Conservation (phyloP, 2,888 invertebrate genomes). For the Pristionchus fissidentatus region DNA sequence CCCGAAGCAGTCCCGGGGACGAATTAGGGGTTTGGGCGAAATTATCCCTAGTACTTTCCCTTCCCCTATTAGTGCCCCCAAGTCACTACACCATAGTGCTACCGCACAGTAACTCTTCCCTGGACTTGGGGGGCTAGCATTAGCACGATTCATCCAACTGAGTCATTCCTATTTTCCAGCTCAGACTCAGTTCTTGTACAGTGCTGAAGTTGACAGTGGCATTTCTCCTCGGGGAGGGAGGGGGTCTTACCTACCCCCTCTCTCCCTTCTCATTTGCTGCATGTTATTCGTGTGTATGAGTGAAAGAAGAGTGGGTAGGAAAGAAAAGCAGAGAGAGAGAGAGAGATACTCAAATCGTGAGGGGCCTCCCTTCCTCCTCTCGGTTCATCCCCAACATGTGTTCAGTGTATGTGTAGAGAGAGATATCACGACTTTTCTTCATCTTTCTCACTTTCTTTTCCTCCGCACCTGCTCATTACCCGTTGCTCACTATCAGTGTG, state of each 20-base stretch:
- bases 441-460: no score
- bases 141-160: not conserved
- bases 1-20: no score
- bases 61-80: no score
- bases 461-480: no score
- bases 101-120: no score
- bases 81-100: no score
- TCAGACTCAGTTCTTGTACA: not conserved
- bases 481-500: no score
- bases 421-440: not conserved
- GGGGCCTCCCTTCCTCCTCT: no score
- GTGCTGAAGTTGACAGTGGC: not conserved
- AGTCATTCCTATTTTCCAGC: not conserved
- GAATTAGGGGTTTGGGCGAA: no score
- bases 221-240: not conserved
- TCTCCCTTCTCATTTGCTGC: constrained; percentile 32
- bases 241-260: not conserved
- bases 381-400: constrained; percentile 22
- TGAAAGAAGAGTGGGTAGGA: constrained; percentile 34
- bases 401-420: not conserved
- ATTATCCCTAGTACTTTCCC: no score
- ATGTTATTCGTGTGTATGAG: constrained; percentile 42
- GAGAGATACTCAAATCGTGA: constrained; percentile 40
- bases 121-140: not conserved
- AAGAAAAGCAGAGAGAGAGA: not conserved